These are phyloP conservation scores for Nymphicus hollandicus DNA, from an alignment of 2,113 vertebrate species.

Conservation along the genomic window DNA sequence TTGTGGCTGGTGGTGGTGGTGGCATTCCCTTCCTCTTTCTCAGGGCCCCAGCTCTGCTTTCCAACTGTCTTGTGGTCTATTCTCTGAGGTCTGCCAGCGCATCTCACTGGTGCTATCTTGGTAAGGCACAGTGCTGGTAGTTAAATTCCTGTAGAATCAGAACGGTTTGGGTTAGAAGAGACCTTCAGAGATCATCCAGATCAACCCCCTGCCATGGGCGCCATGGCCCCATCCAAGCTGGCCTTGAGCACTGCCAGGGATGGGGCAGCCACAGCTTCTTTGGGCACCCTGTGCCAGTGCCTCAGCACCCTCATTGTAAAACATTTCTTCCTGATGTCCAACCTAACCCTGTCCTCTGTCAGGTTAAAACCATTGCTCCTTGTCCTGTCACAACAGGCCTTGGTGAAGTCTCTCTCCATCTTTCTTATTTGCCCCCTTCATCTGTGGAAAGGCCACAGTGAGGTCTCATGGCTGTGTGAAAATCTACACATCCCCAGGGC, in stretches of 20 bases:
- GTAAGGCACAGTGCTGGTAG: background rate
- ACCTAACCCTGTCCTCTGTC: background rate
- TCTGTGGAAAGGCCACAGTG: background rate
- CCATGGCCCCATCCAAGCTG: accelerated
- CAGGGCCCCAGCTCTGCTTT: background rate
- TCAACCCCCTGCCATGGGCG: background rate
- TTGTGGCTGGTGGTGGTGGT: background rate
- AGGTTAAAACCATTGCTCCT: background rate
- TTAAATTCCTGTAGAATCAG: background rate
- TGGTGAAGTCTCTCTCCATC: background rate
- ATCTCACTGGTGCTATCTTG: background rate
- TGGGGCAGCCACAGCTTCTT: background rate
- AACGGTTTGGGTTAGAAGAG: background rate
- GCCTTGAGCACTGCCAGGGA: background rate
- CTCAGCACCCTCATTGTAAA: background rate
- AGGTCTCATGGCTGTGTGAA: background rate
- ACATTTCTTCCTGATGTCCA: background rate
- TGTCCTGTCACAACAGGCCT: background rate
- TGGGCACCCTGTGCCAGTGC: background rate
- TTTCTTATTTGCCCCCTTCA: background rate
- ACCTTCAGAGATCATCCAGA: background rate
- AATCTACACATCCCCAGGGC: too few relatives aligned
- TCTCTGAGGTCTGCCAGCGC: background rate
- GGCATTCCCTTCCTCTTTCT: background rate
- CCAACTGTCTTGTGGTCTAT: accelerated